Evolutionary conservation across 1,140 invertebrate species (phyloP), one percentile per base, ranked within the genome.

Genomic region (Camponotus pennsylvanicus): DNA sequence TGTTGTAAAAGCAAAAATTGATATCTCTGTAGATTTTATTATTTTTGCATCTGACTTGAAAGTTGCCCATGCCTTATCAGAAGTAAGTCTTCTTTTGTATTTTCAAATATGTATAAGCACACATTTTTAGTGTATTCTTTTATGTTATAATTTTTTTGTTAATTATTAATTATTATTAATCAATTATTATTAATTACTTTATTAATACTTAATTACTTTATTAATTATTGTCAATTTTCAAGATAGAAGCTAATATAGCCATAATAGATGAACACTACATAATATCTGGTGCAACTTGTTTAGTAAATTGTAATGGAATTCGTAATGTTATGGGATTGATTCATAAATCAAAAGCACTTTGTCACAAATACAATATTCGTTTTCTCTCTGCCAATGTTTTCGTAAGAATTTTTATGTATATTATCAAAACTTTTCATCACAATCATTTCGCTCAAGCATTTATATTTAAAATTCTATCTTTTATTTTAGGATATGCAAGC

Each of bases 21-120:
- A 92, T 71, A 45, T 94, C 6, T 83, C 87, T 27, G 86, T 95
- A 21, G 95, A 95, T 88, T 95, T 93, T 76, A 88, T 95, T 85
- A 91, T 95, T 83, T 94, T 95, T 86, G 91, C 90, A 11, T 93
- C 92, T 73, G 93, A 95, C 61, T 92, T 90, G 32, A 87, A 89
- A 85, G 63, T 88, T 0, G 55, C n/a, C 2, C 85, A 93, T 18
- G 88, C 87, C 6, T 82, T 94, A 27, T 67, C 80, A 0, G 91
- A 95, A 79, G 94, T 95, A 87, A 92, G 80, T 86, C 32, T 42
- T n/a, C 11, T 45, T 76, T 34, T 45, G 4, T 27, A 42, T 0
- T 45, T 69, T 69, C 13, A 69, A 45, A 8, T 52, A 5, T 15
- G 4, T 3, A 49, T 7, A 49, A 49, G 3, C 18, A 8, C 1